Conservation (phyloP, 2,797 vertebrate species). For the Cichlasoma orientale region DNA sequence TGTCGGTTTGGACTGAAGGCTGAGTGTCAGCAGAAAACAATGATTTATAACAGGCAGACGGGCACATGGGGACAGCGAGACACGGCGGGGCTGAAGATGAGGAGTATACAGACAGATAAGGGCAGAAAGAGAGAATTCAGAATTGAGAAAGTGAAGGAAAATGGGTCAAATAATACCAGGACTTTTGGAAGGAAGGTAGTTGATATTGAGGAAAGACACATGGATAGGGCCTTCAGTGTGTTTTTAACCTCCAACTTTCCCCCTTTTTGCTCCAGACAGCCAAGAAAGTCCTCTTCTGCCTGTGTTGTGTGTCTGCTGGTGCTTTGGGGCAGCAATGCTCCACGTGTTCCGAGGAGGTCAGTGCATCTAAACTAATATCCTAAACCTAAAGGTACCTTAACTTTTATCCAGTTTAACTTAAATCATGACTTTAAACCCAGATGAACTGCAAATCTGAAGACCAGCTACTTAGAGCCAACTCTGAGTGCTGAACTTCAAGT, state of each 20-base stretch:
- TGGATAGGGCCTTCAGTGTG: neutral
- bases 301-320: neutral
- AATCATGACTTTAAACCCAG: no score
- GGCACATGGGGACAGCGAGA: constrained; percentile 36
- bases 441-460: neutral
- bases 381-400: neutral
- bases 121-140: neutral
- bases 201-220: neutral
- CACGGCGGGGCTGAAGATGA: constrained; percentile 3
- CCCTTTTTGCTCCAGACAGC: neutral
- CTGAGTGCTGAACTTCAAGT: neutral
- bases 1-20: constrained; percentile 25
- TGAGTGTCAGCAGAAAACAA: constrained; percentile 27
- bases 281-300: neutral
- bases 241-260: neutral
- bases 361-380: neutral
- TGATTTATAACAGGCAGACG: constrained; percentile 48
- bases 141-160: neutral
- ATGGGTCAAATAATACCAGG: neutral
- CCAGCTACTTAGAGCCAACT: neutral
- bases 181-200: neutral
- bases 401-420: neutral
- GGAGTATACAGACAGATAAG: constrained; percentile 1
- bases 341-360: neutral
- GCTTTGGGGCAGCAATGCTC: neutral